Conservation (phyloP, 2,888 invertebrate species). For the Xestia xanthographa region DNA sequence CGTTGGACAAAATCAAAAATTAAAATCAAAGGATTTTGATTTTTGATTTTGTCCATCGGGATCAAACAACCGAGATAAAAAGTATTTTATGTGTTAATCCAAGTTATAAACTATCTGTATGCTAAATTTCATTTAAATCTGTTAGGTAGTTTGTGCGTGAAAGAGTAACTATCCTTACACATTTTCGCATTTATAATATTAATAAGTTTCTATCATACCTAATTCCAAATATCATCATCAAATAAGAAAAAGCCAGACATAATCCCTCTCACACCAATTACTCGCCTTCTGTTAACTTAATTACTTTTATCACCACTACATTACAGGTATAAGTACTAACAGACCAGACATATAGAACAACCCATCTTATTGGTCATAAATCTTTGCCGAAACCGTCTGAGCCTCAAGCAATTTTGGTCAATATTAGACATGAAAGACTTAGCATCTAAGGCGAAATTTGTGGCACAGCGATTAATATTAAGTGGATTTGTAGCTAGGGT, state of each 20-base stretch:
- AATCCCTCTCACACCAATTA: background rate
- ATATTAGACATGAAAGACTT: slow-evolving; percentile 55
- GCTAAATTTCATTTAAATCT: no score
- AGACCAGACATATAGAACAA: slow-evolving; percentile 11
- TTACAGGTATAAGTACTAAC: slow-evolving; percentile 12
- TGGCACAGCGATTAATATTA: slow-evolving; percentile 57
- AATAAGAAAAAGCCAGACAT: background rate
- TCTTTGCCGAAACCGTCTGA: slow-evolving; percentile 36
- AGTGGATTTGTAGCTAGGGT: slow-evolving; percentile 54
- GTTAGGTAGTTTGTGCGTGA: no score
- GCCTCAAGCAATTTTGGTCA: slow-evolving; percentile 53
- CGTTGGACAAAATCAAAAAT: no score
- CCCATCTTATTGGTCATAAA: slow-evolving; percentile 60
- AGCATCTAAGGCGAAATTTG: slow-evolving; percentile 50
- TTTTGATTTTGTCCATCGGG: no score
- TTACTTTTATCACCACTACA: slow-evolving; percentile 26
- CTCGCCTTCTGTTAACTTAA: slow-evolving; percentile 18
- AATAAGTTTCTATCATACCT: no score
- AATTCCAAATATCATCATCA: background rate
- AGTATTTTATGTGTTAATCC: no score
- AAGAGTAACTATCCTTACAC: no score
- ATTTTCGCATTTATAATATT: no score
- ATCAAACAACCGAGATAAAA: no score
- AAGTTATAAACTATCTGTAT: no score
- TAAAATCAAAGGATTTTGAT: no score